Conservation (phyloP, 2,888 invertebrate genomes). For the Anodontia alba region DNA sequence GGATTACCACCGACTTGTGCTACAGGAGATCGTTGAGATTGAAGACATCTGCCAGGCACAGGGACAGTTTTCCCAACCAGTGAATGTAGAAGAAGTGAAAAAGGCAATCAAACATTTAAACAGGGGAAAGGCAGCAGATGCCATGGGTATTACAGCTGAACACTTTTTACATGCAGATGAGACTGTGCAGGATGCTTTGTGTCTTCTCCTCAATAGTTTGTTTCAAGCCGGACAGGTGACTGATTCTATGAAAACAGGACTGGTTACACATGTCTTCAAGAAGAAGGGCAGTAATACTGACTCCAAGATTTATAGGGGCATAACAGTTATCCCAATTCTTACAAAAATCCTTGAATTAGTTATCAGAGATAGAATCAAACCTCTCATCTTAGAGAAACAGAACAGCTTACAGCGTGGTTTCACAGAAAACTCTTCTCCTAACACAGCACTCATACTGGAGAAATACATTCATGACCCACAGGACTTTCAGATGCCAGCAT, state of each 20-base stretch:
- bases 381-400: background rate
- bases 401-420: constrained; percentile 14
- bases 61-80: background rate
- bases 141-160: constrained; percentile 7
- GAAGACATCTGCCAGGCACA: background rate
- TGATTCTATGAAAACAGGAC: constrained; percentile 25
- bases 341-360: constrained; percentile 15
- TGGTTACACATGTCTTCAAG: constrained; percentile 28
- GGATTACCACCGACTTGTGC: too few species aligned
- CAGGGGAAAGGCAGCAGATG: constrained; percentile 20
- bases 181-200: background rate
- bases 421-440: constrained; percentile 22
- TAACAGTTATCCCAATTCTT: constrained; percentile 30
- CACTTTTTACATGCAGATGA: constrained; percentile 16
- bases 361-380: constrained; percentile 6
- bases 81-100: background rate
- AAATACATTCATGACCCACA: constrained; percentile 9
- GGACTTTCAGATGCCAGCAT: background rate
- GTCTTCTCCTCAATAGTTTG: background rate
- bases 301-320: constrained; percentile 24
- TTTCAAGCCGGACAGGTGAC: constrained; percentile 17
- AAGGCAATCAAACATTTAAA: constrained; percentile 18
- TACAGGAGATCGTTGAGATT: background rate
- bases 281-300: constrained; percentile 12
- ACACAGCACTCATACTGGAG: constrained; percentile 24